Conservation (phyloP, 2,797 vertebrate species). For the Ibycter americanus region DNA sequence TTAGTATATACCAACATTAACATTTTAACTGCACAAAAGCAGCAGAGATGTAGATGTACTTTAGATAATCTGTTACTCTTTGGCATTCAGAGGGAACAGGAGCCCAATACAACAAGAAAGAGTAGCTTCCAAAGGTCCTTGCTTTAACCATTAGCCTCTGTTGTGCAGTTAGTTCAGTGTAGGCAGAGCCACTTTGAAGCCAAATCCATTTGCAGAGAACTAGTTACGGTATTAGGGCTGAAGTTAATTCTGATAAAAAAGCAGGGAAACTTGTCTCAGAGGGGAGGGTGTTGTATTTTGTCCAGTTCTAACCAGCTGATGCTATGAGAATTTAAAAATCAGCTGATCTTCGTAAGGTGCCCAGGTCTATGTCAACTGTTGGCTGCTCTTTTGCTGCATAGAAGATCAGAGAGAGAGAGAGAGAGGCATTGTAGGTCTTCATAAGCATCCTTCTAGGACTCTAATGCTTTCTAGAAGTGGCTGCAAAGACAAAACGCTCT, state of each 20-base stretch:
- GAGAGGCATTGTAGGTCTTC: background rate
- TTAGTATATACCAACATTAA: conserved; percentile 38
- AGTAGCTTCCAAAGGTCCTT: background rate
- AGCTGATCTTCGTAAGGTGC: background rate
- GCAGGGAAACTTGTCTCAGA: background rate
- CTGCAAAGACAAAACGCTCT: background rate
- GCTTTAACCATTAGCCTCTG: background rate
- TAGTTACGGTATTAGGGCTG: background rate
- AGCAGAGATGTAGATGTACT: background rate
- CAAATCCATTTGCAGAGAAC: background rate
- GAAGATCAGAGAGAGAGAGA: background rate
- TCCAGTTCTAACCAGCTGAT: background rate
- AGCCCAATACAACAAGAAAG: background rate
- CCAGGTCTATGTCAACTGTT: background rate
- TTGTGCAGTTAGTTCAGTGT: background rate
- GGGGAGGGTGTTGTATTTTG: background rate
- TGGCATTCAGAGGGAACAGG: background rate
- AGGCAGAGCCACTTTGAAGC: conserved; percentile 3
- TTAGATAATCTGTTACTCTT: conserved; percentile 36
- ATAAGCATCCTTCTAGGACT: background rate
- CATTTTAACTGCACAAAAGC: conserved; percentile 58
- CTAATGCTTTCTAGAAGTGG: background rate
- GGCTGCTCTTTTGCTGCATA: accelerated
- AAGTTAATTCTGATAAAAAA: background rate
- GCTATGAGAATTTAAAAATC: background rate